Percentiles rank a stretch among this genome's conserved stretches.
Evolutionary conservation across 1,140 invertebrate species (phyloP).

Genomic region (Calycopis cecrops): DNA sequence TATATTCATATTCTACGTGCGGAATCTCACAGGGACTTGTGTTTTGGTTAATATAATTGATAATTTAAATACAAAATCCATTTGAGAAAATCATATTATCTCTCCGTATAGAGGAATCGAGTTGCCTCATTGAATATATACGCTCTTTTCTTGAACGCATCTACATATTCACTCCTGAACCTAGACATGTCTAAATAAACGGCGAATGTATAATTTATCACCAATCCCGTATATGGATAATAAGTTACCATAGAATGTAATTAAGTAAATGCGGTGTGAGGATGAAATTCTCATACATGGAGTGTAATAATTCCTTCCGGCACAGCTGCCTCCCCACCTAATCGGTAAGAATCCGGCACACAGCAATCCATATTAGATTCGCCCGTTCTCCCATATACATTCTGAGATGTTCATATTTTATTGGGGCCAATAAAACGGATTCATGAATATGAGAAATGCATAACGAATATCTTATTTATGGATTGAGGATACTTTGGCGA

Average conservation of each 20-base stretch:
- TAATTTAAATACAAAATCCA: too few species aligned
- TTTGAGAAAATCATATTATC: too few species aligned
- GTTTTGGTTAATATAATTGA: too few species aligned
- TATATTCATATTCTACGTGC: too few species aligned
- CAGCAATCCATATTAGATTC: constrained; percentile 74
- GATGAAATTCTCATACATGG: constrained; percentile 9
- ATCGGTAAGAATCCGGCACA: constrained; percentile 64
- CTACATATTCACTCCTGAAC: background rate
- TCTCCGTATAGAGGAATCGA: too few species aligned
- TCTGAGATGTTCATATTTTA: constrained; percentile 77
- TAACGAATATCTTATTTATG: constrained; percentile 74
- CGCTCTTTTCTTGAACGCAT: background rate
- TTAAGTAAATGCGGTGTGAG: background rate
- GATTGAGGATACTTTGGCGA: constrained; percentile 57
- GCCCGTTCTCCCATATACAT: constrained; percentile 72
- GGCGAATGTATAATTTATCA: constrained; percentile 8
- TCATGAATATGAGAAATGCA: constrained; percentile 76
- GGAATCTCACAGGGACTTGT: too few species aligned
- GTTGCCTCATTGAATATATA: too few species aligned
- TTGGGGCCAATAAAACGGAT: constrained; percentile 77
- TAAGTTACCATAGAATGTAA: constrained; percentile 2
- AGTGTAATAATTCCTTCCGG: constrained; percentile 18
- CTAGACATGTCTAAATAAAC: constrained; percentile 4
- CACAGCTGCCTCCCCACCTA: constrained; percentile 60
- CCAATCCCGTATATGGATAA: background rate